Conservation (phyloP, 2,113 vertebrate genomes). For the Microtus pennsylvanicus region DNA sequence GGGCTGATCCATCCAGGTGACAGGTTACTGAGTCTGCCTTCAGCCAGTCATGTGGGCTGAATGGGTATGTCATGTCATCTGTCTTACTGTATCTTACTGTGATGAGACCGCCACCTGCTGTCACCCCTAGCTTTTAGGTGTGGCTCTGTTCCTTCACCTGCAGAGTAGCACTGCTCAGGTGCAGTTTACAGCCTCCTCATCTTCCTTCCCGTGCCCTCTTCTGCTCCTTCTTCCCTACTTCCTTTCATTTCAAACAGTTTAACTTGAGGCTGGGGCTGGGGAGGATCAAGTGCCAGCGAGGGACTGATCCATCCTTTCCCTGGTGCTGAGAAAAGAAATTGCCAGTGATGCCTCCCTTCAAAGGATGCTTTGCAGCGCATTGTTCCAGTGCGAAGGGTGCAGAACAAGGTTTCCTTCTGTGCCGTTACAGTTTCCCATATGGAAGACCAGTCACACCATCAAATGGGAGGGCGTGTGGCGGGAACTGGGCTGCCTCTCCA, state of each 20-base stretch:
- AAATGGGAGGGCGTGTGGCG: conserved; percentile 99
- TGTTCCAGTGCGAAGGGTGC: fast-evolving
- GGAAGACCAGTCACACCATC: conserved; percentile 93
- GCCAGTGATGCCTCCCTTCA: fast-evolving
- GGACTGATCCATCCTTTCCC: not conserved
- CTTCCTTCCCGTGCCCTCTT: not conserved
- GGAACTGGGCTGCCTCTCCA: conserved; percentile 95
- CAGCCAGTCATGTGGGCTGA: fast-evolving
- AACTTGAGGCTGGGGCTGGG: not conserved
- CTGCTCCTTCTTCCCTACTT: not conserved
- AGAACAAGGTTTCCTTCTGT: fast-evolving
- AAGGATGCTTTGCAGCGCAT: fast-evolving
- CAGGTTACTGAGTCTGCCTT: not conserved
- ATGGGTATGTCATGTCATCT: fast-evolving
- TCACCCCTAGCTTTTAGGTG: not conserved
- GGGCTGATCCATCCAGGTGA: not conserved
- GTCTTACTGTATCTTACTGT: not conserved
- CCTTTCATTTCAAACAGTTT: fast-evolving
- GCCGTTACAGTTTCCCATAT: conserved; percentile 92
- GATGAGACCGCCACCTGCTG: not conserved
- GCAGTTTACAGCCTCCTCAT: fast-evolving
- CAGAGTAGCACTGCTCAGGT: fast-evolving
- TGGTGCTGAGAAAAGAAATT: not conserved
- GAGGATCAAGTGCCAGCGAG: not conserved
- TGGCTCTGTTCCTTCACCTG: fast-evolving